Base-by-base conservation (phyloP, 2,888 invertebrate genomes). In the Oscheius sp. region DNA sequence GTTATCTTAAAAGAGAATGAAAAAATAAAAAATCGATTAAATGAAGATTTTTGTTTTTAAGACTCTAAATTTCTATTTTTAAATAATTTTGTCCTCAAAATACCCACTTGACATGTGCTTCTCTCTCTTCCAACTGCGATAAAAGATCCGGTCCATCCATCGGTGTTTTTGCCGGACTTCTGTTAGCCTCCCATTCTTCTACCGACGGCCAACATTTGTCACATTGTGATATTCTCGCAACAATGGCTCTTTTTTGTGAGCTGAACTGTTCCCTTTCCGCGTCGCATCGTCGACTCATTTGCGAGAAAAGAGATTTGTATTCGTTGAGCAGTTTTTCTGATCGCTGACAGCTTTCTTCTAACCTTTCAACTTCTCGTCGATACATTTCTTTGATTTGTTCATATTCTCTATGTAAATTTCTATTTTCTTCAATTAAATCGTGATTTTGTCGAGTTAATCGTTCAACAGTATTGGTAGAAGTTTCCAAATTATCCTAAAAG, bases 371-470 rank as follows among this genome's bases (percentile, higher is more conserved):
- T 86, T 93, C 92, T 47, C 91, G 88, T 72, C 92, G 90, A 74
- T 93, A 89, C 88, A 93, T 91, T 65, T 92, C 92, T 71, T 89
- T 89, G 66, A 89, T 81, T 87, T 88, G 87, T 41, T 85, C 85
- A n/a, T 88, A 87, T 81, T 89, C 93, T 38, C 90, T 89, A 80
- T 91, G 91, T 56, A 93, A 87, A 72, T 90, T 89, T 38, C 68
- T 69, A 59, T 77, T 92, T 87, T 90, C 91, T 78, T 92, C 93
- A 83, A 93, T 92, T 68, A 90, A 90, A 70, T 93, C 91, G 63
- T 89, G 88, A 28, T 92, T 82, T 44, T 86, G 81, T 20, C 87
- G 83, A 67, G 87, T 87, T 2, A 88, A 83, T 33, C 85, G 77
- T 54, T 86, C 82, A 12, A 76, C 68, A 0, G 66, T 62, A 47